phyloP scores from a whole-genome alignment of 2,888 invertebrate species.

The Alsophila aescularia region DNA sequence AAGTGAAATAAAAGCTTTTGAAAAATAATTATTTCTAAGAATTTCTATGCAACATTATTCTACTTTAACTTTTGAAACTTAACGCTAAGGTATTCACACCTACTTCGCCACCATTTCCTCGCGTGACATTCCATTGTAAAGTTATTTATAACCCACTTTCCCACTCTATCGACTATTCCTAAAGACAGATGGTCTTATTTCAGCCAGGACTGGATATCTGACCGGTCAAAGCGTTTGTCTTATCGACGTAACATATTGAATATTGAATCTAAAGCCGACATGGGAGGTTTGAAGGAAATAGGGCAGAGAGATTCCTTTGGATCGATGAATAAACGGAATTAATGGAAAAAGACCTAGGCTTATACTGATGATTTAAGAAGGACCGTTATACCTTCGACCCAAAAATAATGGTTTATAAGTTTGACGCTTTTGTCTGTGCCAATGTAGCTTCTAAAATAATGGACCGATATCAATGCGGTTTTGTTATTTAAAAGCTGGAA shows the following conservation, averaged over 20 bases:
- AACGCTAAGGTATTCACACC: background rate
- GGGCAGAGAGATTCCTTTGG: background rate
- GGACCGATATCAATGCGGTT: too few species aligned
- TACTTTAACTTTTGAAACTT: too few species aligned
- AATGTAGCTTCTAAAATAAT: too few species aligned
- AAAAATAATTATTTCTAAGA: too few species aligned
- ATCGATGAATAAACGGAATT: background rate
- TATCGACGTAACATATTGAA: slow-evolving; percentile 27
- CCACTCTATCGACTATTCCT: slow-evolving; percentile 10
- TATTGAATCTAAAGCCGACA: slow-evolving; percentile 14
- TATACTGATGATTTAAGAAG: too few species aligned
- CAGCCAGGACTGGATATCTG: slow-evolving; percentile 20
- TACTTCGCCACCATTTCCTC: background rate
- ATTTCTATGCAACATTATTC: too few species aligned
- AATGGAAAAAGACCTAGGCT: too few species aligned
- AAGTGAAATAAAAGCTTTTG: too few species aligned
- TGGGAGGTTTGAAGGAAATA: background rate
- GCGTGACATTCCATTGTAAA: background rate
- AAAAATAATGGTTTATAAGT: too few species aligned
- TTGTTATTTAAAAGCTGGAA: too few species aligned
- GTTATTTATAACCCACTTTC: slow-evolving; percentile 6
- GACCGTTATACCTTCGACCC: too few species aligned
- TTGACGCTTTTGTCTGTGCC: too few species aligned
- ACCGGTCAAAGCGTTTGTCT: slow-evolving; percentile 17
- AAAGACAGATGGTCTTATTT: slow-evolving; percentile 22